Evolutionary conservation across 2,797 vertebrate species (phyloP).

Genomic region (Halcyon smyrnensis): DNA sequence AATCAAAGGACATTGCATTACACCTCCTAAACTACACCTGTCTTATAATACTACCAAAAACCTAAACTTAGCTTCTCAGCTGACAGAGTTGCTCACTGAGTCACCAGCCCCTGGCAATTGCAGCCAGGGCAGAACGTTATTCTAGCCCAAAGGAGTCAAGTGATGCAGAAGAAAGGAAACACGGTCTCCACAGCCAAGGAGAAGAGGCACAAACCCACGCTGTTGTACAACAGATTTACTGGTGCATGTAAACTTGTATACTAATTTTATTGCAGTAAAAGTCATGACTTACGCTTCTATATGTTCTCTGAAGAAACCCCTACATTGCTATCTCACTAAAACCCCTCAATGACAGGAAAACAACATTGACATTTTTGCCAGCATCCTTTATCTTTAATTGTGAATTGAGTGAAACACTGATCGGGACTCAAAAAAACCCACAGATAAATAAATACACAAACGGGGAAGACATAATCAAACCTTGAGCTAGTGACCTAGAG

Average conservation of each 20-base stretch:
- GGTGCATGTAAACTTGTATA: fast-evolving
- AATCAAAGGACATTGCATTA: neutral
- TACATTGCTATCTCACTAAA: neutral
- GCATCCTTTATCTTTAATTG: neutral
- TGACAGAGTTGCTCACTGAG: neutral
- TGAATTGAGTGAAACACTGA: neutral
- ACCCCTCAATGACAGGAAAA: neutral
- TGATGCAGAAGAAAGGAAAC: neutral
- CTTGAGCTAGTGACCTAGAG: neutral
- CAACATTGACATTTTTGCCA: neutral
- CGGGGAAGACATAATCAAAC: neutral
- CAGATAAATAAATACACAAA: neutral
- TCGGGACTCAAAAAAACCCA: neutral
- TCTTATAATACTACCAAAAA: neutral
- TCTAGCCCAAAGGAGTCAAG: neutral
- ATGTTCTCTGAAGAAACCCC: neutral
- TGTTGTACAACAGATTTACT: neutral
- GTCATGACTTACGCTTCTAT: neutral
- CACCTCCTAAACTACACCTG: neutral
- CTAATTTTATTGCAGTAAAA: neutral
- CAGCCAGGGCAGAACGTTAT: neutral
- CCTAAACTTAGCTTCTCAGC: neutral
- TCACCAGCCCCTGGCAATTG: neutral
- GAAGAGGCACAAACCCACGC: neutral
- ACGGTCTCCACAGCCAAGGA: neutral